Conservation (phyloP, 2,113 vertebrate species). For the Centropristis striata region DNA sequence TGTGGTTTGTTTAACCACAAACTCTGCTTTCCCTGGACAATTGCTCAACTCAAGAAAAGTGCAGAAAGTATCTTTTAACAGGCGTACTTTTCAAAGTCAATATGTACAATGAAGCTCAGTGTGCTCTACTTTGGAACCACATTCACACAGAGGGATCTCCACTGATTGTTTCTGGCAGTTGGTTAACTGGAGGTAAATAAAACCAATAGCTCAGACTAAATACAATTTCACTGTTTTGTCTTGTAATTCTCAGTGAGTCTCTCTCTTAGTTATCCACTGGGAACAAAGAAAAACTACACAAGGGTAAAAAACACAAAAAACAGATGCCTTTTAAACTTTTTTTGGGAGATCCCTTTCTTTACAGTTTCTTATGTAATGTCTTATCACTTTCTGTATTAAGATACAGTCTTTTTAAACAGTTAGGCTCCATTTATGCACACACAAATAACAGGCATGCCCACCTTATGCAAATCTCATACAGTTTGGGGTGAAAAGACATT, state of each 20-base stretch:
- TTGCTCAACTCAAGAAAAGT: slow-evolving; percentile 1
- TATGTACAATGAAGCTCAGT: neutral
- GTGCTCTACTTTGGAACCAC: neutral
- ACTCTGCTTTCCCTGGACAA: slow-evolving; percentile 18
- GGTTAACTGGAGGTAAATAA: neutral
- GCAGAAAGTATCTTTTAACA: slow-evolving; percentile 27
- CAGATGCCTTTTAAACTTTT: no score
- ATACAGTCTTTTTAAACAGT: no score
- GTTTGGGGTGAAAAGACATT: no score
- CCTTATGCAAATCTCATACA: no score
- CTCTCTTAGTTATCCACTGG: neutral
- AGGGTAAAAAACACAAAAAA: no score
- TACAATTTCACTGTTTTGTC: slow-evolving; percentile 15
- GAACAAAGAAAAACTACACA: neutral
- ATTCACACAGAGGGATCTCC: neutral
- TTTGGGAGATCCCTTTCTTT: no score
- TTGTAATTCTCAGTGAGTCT: neutral
- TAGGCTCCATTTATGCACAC: no score
- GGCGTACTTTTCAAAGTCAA: slow-evolving; percentile 12
- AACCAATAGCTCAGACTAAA: slow-evolving; percentile 7
- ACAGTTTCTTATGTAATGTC: no score
- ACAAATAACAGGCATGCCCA: no score
- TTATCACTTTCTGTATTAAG: no score
- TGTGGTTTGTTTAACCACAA: slow-evolving; percentile 30
- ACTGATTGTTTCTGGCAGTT: neutral